phyloP scores from a whole-genome alignment of 1,140 invertebrate genomes.

The Drosophila serrata region DNA sequence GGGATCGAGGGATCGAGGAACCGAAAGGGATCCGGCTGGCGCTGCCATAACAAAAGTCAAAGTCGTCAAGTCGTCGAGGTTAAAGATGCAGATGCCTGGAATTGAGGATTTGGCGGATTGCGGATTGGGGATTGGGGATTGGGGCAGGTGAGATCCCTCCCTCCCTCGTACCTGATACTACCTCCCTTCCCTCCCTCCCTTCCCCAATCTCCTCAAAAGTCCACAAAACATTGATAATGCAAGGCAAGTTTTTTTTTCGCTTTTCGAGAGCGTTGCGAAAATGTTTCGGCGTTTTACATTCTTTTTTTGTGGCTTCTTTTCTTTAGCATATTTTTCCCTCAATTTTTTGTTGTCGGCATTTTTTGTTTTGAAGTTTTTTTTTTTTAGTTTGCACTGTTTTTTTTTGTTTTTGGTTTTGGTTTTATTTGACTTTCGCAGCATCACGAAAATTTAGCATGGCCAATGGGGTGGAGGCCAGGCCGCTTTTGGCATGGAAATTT shows the following conservation, averaged over 20 bases:
- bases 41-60: constrained; percentile 63
- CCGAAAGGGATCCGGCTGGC: constrained; percentile 26
- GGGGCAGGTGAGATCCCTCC: constrained; percentile 59
- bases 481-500: constrained; percentile 68
- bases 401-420: constrained; percentile 23
- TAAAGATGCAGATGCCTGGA: constrained; percentile 63
- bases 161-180: neutral
- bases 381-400: constrained; percentile 19
- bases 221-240: constrained; percentile 34
- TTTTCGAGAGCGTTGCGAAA: constrained; percentile 72
- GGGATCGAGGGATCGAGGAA: constrained; percentile 11
- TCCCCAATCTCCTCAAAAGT: neutral
- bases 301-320: constrained; percentile 44
- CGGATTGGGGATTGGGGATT: constrained; percentile 55
- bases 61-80: constrained; percentile 67
- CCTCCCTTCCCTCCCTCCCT: too few species aligned
- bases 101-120: constrained; percentile 34
- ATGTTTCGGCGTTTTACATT: constrained; percentile 50
- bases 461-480: constrained; percentile 62
- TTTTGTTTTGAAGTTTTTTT: constrained; percentile 65
- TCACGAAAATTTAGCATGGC: constrained; percentile 75
- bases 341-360: constrained; percentile 57
- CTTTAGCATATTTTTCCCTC: constrained; percentile 49
- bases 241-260: constrained; percentile 32
- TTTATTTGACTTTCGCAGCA: constrained; percentile 75